phyloP scores from a whole-genome alignment of 2,113 vertebrate genomes.

The Sphaerodactylus townsendi region DNA sequence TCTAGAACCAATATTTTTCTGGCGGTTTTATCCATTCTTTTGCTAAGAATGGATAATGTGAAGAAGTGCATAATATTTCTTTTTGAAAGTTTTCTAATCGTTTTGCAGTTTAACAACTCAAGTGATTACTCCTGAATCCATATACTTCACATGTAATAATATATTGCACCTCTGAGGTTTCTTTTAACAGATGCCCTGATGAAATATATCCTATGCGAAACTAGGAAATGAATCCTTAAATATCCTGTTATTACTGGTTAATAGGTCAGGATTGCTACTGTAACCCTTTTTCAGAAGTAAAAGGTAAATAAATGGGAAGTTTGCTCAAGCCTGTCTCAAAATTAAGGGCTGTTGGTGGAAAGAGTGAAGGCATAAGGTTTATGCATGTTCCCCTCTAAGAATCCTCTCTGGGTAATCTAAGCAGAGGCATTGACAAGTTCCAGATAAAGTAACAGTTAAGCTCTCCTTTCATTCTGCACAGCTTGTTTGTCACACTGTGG shows the following conservation, averaged over 20 bases:
- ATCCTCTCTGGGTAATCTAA: background rate
- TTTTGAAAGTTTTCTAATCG: slow-evolving; percentile 7
- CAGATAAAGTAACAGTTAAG: background rate
- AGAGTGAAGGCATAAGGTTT: background rate
- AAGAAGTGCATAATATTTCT: slow-evolving; percentile 18
- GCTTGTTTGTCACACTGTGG: background rate
- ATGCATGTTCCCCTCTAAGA: background rate
- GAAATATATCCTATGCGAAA: background rate
- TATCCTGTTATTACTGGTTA: background rate
- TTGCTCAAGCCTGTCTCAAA: background rate
- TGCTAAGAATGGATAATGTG: slow-evolving; percentile 14
- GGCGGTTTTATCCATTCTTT: background rate
- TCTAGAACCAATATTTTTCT: slow-evolving; percentile 8
- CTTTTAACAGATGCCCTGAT: background rate
- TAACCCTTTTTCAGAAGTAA: background rate
- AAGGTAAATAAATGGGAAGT: rapidly evolving
- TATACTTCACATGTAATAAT: background rate
- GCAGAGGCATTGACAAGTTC: background rate
- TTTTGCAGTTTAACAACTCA: slow-evolving; percentile 8
- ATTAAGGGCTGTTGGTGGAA: rapidly evolving
- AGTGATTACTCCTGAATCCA: background rate
- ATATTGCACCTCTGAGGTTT: background rate
- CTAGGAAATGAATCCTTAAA: background rate
- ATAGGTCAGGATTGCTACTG: background rate
- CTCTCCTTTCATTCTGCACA: background rate